Evolutionary conservation across 2,797 vertebrate genomes (phyloP).

Genomic region (Sternarchorhynchus goeldii): DNA sequence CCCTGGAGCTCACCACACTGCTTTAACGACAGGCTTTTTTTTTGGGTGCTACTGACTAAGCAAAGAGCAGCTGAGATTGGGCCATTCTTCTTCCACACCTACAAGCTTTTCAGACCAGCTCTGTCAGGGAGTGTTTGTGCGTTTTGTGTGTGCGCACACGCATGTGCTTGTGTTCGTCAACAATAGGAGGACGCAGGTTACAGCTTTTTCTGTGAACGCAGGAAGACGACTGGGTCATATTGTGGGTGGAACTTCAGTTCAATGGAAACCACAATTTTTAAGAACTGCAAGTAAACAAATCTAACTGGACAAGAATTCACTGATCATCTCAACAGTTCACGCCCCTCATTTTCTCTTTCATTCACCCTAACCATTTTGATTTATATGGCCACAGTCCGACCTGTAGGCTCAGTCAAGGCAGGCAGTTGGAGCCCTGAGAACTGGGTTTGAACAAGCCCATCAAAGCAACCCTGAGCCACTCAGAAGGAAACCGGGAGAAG

Average conservation of each 20-base stretch:
- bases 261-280: not conserved
- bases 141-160: not conserved
- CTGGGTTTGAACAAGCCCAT: not conserved
- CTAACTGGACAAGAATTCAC: not conserved
- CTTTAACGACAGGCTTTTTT: conserved; percentile 39
- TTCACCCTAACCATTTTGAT: not conserved
- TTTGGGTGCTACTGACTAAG: conserved; percentile 38
- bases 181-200: not conserved
- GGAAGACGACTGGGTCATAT: not conserved
- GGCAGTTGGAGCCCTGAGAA: conserved; percentile 1
- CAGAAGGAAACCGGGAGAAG: conserved; percentile 7
- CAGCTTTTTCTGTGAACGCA: not conserved
- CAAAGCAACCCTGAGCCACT: conserved; percentile 6
- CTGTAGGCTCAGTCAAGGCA: not conserved
- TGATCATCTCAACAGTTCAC: not conserved
- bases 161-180: not conserved
- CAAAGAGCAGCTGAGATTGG: conserved; percentile 28
- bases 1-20: conserved; percentile 20
- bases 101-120: conserved; percentile 27
- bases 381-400: not conserved
- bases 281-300: conserved; percentile 1
- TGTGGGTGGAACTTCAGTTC: not conserved
- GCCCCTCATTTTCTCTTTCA: conserved; percentile 1
- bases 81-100: conserved; percentile 47
- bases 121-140: conserved; percentile 6